These are phyloP conservation scores for Drosophila multiciliata DNA, from an alignment of 2,888 invertebrate genomes.

Conservation along the genomic window DNA sequence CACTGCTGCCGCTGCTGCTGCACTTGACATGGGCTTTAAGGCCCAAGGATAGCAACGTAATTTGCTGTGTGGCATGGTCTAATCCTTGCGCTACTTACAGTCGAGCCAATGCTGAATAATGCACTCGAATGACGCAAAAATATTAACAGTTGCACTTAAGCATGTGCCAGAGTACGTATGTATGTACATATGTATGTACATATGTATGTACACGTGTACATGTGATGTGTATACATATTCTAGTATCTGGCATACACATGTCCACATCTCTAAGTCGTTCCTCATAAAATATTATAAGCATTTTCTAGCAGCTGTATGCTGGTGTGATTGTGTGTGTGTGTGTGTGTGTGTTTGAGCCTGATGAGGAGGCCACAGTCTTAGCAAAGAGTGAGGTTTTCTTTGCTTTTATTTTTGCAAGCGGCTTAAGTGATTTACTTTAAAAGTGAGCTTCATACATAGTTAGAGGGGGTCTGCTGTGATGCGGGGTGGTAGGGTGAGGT, in stretches of 20 bases:
- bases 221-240: constrained; percentile 2
- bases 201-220: constrained; percentile 1
- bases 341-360: constrained; percentile 7
- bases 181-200: background rate
- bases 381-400: constrained; percentile 40
- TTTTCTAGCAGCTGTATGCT: background rate
- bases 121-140: constrained; percentile 55
- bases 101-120: constrained; percentile 69
- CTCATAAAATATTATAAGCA: constrained; percentile 32
- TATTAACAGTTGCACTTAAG: constrained; percentile 53
- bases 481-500: background rate
- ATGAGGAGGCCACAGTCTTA: constrained; percentile 7
- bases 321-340: background rate
- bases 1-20: constrained; percentile 4
- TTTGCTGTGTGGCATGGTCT: constrained; percentile 59
- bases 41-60: constrained; percentile 62
- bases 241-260: constrained; percentile 2
- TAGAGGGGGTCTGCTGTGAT: background rate
- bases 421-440: constrained; percentile 74
- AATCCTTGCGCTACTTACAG: constrained; percentile 74
- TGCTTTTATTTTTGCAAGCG: constrained; percentile 64
- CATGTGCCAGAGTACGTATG: constrained; percentile 7
- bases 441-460: constrained; percentile 27
- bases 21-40: constrained; percentile 49
- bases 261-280: constrained; percentile 36